Base-by-base conservation (phyloP, 2,797 vertebrate genomes). In the Mus minutoides region DNA sequence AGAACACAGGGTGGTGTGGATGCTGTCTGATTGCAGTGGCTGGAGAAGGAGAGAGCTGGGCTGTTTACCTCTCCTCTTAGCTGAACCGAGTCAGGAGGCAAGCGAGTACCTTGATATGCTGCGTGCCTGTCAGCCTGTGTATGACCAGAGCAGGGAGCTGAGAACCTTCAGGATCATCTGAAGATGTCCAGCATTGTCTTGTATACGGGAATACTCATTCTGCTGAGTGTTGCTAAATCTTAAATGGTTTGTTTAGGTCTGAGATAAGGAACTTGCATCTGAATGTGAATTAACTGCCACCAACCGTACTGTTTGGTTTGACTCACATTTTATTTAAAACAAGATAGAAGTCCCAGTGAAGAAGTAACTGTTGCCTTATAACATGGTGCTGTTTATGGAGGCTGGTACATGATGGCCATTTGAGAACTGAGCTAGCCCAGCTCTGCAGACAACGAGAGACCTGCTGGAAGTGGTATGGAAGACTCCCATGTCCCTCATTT, bases 251-350 rank as follows among this genome's bases (percentile, higher is more conserved):
- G 37, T 60, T 88, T 29, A 91, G 54, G 52, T 97, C 49, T 58
- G 12, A 8, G 43, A 4, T 31, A 58, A 64, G 78, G 69, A 78
- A 69, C 24, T 93, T 86, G 24, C 2, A 62, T 85, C 54, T 76
- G 64, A 83, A 92, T 78, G 6, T 60, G 69, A 96, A 60, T 89
- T 62, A 87, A 0, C 71, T 49, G 54, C n/a, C 73, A 43, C 34
- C 37, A 37, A 52, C 16, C 34, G 7, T 26, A 29, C 43, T 73
- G 7, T 80, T 84, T 64, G 77, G 40, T 94, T 93, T 75, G 54
- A 37, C 56, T 93, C 75, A 91, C 52, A 40, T 77, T 94, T 93
- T 78, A 54, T 93, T 88, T 17, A 13, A 12, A 92, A 49, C 88
- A 73, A 54, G 40, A 84, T 71, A 54, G 31, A 73, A 71, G 56